Evolutionary conservation across 1,140 invertebrate species (phyloP).

Genomic region (Macrobrachium rosenbergii): DNA sequence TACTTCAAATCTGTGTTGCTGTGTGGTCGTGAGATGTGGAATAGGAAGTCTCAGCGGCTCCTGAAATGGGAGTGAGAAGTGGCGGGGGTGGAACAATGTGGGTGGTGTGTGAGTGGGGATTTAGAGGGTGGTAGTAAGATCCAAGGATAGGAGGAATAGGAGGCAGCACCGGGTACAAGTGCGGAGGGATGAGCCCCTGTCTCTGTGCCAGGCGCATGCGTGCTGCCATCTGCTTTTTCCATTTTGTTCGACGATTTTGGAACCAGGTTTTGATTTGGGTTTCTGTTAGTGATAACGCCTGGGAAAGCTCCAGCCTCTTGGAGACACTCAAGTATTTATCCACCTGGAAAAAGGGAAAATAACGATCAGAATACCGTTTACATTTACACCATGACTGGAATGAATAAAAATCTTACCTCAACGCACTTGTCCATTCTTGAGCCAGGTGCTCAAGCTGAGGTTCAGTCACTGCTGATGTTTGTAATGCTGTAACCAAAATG

Average conservation of each 20-base stretch:
- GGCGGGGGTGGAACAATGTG: slow-evolving; percentile 55
- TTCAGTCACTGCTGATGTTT: no score
- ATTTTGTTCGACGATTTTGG: slow-evolving; percentile 94
- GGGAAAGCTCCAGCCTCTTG: slow-evolving; percentile 93
- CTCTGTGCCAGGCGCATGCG: slow-evolving; percentile 87
- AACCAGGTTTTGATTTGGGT: slow-evolving; percentile 99
- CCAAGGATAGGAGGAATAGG: slow-evolving; percentile 50
- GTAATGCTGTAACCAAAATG: no score
- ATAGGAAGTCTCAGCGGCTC: neutral
- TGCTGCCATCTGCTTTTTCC: slow-evolving; percentile 95
- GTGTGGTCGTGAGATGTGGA: slow-evolving; percentile 6
- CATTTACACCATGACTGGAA: no score
- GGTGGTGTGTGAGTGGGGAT: slow-evolving; percentile 24
- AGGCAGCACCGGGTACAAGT: slow-evolving; percentile 74
- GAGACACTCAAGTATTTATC: slow-evolving; percentile 96
- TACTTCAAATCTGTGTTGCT: no score
- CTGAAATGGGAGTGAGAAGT: slow-evolving; percentile 47
- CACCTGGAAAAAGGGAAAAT: slow-evolving; percentile 73
- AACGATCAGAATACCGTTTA: no score
- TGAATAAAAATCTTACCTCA: no score
- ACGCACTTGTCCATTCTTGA: no score
- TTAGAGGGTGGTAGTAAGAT: slow-evolving; percentile 54
- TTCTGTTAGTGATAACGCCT: slow-evolving; percentile 89
- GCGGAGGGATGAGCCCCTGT: slow-evolving; percentile 82
- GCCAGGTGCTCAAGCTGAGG: no score